Evolutionary conservation across 2,797 vertebrate genomes (phyloP).

Genomic region (Tauraco hartlaubi): DNA sequence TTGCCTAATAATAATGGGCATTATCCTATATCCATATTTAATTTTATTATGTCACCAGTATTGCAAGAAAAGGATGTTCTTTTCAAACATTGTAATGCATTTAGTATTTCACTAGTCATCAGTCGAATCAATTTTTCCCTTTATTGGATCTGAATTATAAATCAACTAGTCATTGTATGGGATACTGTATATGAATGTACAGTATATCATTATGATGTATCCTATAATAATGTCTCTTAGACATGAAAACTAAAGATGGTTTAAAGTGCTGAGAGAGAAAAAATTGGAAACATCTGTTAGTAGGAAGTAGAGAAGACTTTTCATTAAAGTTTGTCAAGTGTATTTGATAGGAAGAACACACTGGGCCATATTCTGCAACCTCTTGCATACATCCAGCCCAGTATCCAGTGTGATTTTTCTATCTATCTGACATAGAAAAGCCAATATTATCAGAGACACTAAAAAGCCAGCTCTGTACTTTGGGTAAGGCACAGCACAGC

Average conservation of each 20-base stretch:
- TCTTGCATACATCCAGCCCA: background rate
- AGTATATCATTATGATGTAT: slow-evolving; percentile 82
- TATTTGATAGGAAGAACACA: slow-evolving; percentile 68
- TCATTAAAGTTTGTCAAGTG: slow-evolving; percentile 81
- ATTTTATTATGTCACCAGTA: slow-evolving; percentile 72
- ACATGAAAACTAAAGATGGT: slow-evolving; percentile 83
- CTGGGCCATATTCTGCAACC: slow-evolving; percentile 36
- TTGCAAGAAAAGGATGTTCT: slow-evolving; percentile 75
- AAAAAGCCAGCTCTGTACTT: background rate
- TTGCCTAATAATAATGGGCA: slow-evolving; percentile 73
- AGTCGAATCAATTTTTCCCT: slow-evolving; percentile 81
- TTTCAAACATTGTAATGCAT: slow-evolving; percentile 78
- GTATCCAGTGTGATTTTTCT: background rate
- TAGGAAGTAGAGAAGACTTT: slow-evolving; percentile 78
- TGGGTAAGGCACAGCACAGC: background rate
- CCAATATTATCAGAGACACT: background rate
- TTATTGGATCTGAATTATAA: slow-evolving; percentile 83
- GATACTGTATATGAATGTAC: slow-evolving; percentile 80
- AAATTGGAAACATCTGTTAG: slow-evolving; percentile 84
- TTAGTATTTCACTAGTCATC: slow-evolving; percentile 81
- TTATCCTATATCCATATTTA: slow-evolving; percentile 78
- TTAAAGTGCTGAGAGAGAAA: slow-evolving; percentile 81
- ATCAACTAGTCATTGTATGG: slow-evolving; percentile 80
- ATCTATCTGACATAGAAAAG: slow-evolving; percentile 3
- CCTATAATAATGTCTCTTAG: slow-evolving; percentile 84